Evolutionary conservation across 2,797 vertebrate genomes (phyloP), one percentile per base, ranked within the genome.

Genomic region (Gallinago solitaria): DNA sequence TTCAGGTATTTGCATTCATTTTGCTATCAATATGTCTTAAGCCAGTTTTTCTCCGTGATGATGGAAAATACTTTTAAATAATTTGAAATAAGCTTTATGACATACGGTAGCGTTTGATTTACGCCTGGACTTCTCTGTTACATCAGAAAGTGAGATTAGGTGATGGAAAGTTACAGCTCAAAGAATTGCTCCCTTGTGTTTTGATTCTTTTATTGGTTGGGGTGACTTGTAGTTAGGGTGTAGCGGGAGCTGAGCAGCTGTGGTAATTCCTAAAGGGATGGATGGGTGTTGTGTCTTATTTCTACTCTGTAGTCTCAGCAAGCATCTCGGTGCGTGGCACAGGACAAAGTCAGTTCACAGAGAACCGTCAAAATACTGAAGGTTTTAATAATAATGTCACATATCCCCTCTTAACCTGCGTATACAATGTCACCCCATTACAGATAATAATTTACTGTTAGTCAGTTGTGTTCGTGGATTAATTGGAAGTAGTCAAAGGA

Each of bases 311-410:
- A 12, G 7, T 51, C 33, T 53, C 60, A 19, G 8, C 11, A 11
- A 35, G 4, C 57, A 13, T 37, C 28, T 69, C 2, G 1, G 6
- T 0, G 8, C 9, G 15, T 68, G 51, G 30, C 53, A 8, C 14
- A 6, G 37, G 50, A 78, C 35, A 33, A 76, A 33, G 43, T 64
- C 45, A n/a, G 6, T 50, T 78, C 56, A 39, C 16, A 41, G 41
- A 69, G 41, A 65, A 21, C 11, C 61, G 19, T 21, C 2, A 5
- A 68, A 70, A 68, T 23, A 11, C 9, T 1, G 2, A 2, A 77
- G 43, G 48, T 45, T 60, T 74, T 74, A 7, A 9, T 47, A 37
- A 15, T 9, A 41, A n/a, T 45, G 47, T 70, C 47, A 32, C 14
- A 1, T 20, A 37, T 5, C 12, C 15, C 48, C 28, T 74, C 43